These are phyloP conservation scores for Ifrita kowaldi DNA, from an alignment of 2,113 vertebrate species.

Conservation along the genomic window DNA sequence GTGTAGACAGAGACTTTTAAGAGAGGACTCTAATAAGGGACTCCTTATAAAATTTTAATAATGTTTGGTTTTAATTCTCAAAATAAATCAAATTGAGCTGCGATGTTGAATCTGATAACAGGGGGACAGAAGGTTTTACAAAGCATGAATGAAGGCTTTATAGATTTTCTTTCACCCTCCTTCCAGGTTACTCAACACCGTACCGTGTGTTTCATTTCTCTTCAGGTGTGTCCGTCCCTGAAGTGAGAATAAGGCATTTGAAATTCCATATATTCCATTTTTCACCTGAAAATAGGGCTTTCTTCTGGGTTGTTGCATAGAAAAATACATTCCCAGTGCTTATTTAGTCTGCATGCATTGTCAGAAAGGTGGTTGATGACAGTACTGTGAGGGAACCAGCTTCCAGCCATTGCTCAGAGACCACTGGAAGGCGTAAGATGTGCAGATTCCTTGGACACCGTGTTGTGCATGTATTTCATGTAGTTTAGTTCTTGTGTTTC, in stretches of 20 bases:
- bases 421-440: background rate
- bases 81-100: background rate
- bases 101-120: conserved; percentile 1
- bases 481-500: background rate
- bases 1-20: background rate
- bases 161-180: background rate
- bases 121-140: background rate
- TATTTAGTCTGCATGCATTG: background rate
- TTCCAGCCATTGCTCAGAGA: background rate
- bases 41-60: background rate
- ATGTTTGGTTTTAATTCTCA: conserved; percentile 8
- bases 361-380: background rate
- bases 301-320: background rate
- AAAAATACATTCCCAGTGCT: background rate
- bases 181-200: background rate
- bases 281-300: background rate
- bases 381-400: background rate
- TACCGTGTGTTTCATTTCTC: background rate
- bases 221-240: background rate
- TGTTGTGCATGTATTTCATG: background rate
- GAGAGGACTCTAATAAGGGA: background rate
- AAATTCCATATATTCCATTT: background rate
- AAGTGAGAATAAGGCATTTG: background rate
- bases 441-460: background rate
- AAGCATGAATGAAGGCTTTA: conserved; percentile 12